Percentiles rank a stretch among this genome's conserved stretches.
These are phyloP conservation scores for Hydractinia echinata DNA, from an alignment of 30 jellyfish, hydroid and myxozoan species.

Conservation along the genomic window DNA sequence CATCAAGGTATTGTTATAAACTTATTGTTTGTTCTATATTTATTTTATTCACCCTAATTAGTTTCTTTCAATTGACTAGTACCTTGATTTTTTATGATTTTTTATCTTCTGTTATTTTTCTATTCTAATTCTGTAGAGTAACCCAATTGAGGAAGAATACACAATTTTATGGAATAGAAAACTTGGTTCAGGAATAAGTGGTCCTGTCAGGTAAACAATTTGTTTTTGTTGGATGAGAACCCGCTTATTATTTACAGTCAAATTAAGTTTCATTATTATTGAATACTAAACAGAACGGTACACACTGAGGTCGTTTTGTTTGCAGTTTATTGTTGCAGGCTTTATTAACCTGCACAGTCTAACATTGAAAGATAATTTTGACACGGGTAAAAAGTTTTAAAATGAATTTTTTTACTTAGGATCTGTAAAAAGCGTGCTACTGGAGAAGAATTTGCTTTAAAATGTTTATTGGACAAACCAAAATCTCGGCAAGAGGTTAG, in stretches of 20 bases:
- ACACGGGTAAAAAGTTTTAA: not conserved
- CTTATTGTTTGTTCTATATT: not conserved
- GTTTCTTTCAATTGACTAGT: not conserved
- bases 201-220: constrained; percentile 76
- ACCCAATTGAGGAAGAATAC: constrained; percentile 85
- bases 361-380: too few species aligned
- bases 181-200: constrained; percentile 97
- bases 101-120: not conserved
- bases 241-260: not conserved
- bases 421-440: constrained; percentile 64
- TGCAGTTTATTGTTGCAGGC: too few species aligned
- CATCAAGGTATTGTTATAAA: not conserved
- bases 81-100: not conserved
- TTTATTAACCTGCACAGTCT: too few species aligned
- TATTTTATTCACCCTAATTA: not conserved
- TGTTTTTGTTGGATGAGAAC: not conserved
- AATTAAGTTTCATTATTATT: not conserved
- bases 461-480: constrained; percentile 78
- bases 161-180: constrained; percentile 81
- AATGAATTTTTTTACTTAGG: constrained; percentile 33
- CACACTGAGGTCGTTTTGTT: not conserved
- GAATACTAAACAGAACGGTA: not conserved
- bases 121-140: constrained; percentile 33
- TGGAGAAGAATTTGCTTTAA: constrained; percentile 74
- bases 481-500: constrained; percentile 86